Base-by-base conservation (phyloP, 1,140 invertebrate genomes). In the Zaprionus africanus region DNA sequence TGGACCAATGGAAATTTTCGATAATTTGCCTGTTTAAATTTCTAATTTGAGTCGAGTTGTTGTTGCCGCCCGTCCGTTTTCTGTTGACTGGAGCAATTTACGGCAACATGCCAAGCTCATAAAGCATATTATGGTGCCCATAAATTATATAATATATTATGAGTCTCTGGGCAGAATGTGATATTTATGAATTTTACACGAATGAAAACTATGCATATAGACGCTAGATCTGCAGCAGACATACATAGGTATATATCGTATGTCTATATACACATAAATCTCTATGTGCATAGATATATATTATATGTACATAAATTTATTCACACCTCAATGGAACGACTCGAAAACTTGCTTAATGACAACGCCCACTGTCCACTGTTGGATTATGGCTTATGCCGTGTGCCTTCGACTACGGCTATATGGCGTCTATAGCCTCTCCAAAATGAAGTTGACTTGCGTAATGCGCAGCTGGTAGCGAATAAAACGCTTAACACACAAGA, bases 41-140 rank as follows among this genome's bases (percentile, higher is more conserved):
- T 81, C 66, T 61, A 87, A 87, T 88, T 87, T 84, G 85, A 81
- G 75, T 79, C 67, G 26, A 38, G 67, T 67, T 73, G 75, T 67
- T 43, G 46, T 24, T 76, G 64, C 53, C 62, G 41, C 13, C 19
- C 59, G 17, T 71, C 17, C 80, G 53, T 71, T 72, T 58, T 68
- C 71, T 87, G 84, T 88, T 87, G 84, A 90, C 85, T 87, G 85
- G 85, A 87, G 78, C 85, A 87, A 87, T 87, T 87, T 87, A 87
- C 84, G 84, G 85, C 84, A 88, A 88, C 67, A 81, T 88, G 84
- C 84, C 84, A 90, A 90, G 81, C 76, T 75, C 84, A 87, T 87
- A 87, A 87, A 87, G 85, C 84, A 88, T 88, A 87, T 87, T 87
- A 87, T 87, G 81, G 62, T 76, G 84, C 65, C 68, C 84, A 87